Percentiles rank a stretch among this genome's conserved stretches.
Evolutionary conservation across 1,140 invertebrate genomes (phyloP).

Genomic region (Wasmannia auropunctata): DNA sequence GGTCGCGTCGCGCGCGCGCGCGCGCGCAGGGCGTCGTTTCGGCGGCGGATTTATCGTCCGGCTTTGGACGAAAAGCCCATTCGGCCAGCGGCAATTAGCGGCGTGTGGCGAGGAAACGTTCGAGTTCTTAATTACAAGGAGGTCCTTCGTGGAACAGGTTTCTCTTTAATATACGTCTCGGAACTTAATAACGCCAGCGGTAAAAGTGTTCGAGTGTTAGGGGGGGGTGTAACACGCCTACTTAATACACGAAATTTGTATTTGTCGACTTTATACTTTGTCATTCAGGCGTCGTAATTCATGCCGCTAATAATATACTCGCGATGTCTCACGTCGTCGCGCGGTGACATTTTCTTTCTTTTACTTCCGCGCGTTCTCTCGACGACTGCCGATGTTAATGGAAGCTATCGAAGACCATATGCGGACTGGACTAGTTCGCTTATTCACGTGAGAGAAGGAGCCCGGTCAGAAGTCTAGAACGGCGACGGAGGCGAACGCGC

Average conservation of each 20-base stretch:
- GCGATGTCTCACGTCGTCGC: neutral
- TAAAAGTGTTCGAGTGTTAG: neutral
- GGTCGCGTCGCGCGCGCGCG: no score
- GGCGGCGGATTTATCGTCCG: constrained; percentile 28
- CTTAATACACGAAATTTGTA: constrained; percentile 23
- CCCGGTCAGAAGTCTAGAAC: constrained; percentile 62
- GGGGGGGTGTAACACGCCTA: neutral
- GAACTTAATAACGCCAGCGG: constrained; percentile 11
- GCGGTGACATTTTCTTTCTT: neutral
- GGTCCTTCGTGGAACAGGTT: constrained; percentile 36
- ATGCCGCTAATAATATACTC: neutral
- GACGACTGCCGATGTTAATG: neutral
- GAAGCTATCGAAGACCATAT: neutral
- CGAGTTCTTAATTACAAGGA: constrained; percentile 46
- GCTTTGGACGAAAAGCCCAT: neutral
- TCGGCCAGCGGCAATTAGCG: constrained; percentile 40
- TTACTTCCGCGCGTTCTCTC: neutral
- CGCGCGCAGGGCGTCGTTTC: constrained; percentile 11
- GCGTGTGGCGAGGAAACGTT: constrained; percentile 23
- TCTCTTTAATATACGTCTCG: constrained; percentile 5
- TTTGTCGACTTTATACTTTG: constrained; percentile 4
- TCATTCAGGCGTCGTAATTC: neutral
- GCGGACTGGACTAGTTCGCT: constrained; percentile 24
- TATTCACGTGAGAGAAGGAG: constrained; percentile 65
- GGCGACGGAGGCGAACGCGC: constrained; percentile 68